phyloP scores from a whole-genome alignment of 1,140 invertebrate genomes.

The Zaprionus inermis region DNA sequence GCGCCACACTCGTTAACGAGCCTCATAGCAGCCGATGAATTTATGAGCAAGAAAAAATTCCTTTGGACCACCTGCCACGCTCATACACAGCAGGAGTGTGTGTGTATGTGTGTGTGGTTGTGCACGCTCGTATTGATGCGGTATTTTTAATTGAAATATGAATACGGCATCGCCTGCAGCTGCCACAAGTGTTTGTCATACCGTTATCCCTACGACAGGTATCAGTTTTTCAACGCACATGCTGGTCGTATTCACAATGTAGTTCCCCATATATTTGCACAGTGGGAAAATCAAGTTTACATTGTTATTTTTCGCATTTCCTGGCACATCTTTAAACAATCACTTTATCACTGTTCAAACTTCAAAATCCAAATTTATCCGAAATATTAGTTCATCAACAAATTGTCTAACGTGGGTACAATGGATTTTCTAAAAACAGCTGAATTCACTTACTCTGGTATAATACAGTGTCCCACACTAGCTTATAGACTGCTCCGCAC shows the following conservation, averaged over 20 bases:
- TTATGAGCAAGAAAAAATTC: neutral
- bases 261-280: neutral
- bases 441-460: neutral
- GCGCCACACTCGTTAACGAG: conserved; percentile 13
- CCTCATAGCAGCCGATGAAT: conserved; percentile 9
- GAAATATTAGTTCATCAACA: no score
- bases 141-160: conserved; percentile 27
- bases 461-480: neutral
- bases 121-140: neutral
- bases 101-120: conserved; percentile 1
- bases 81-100: neutral
- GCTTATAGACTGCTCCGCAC: neutral
- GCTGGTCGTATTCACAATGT: neutral
- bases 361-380: no score
- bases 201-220: neutral
- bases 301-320: neutral
- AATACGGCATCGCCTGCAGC: conserved; percentile 1
- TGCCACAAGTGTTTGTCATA: neutral
- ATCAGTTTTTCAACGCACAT: neutral
- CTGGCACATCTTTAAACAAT: neutral
- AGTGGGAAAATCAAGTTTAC: neutral
- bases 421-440: no score
- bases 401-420: no score
- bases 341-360: no score
- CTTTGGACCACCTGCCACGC: conserved; percentile 7